A percentile compares a stretch with the other conserved stretches of the same genome.
These are phyloP conservation scores for Watsonalla binaria DNA, from an alignment of 2,888 invertebrate genomes.

Conservation along the genomic window DNA sequence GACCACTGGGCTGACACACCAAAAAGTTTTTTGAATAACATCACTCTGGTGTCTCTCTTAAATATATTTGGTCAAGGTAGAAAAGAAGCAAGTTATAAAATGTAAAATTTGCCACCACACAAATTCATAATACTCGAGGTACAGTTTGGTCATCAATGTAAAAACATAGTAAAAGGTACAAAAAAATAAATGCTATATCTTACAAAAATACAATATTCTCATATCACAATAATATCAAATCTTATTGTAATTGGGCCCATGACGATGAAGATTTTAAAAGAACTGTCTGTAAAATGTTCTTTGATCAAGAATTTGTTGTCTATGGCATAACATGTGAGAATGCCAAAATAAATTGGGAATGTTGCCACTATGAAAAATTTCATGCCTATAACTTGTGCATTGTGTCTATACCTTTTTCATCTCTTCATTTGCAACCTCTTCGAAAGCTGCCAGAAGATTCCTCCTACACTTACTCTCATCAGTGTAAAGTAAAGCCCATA, in stretches of 20 bases:
- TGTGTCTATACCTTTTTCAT: slow-evolving; percentile 25
- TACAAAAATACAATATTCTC: slow-evolving; percentile 32
- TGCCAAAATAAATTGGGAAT: not conserved
- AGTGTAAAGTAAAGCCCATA: slow-evolving; percentile 80
- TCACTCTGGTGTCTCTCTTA: too few relatives aligned
- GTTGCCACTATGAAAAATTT: slow-evolving; percentile 1
- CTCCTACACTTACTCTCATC: slow-evolving; percentile 79
- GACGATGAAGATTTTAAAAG: too few relatives aligned
- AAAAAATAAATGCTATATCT: slow-evolving; percentile 22
- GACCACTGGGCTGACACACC: too few relatives aligned
- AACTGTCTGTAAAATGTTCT: not conserved
- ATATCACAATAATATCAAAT: slow-evolving; percentile 30
- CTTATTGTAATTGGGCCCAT: too few relatives aligned
- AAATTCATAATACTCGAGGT: slow-evolving; percentile 40
- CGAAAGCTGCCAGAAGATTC: slow-evolving; percentile 76
- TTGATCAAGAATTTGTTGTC: too few relatives aligned
- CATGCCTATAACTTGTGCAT: slow-evolving; percentile 1
- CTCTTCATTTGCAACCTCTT: slow-evolving; percentile 51
- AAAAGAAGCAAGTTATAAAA: not conserved
- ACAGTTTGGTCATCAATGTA: slow-evolving; percentile 32
- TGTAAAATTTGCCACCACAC: slow-evolving; percentile 7
- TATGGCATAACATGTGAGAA: too few relatives aligned
- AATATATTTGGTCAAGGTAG: too few relatives aligned
- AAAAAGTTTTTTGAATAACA: too few relatives aligned
- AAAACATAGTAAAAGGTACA: slow-evolving; percentile 22